Evolutionary conservation across 2,113 vertebrate genomes (phyloP), one percentile per base, ranked within the genome.

Genomic region (Albula goreensis): DNA sequence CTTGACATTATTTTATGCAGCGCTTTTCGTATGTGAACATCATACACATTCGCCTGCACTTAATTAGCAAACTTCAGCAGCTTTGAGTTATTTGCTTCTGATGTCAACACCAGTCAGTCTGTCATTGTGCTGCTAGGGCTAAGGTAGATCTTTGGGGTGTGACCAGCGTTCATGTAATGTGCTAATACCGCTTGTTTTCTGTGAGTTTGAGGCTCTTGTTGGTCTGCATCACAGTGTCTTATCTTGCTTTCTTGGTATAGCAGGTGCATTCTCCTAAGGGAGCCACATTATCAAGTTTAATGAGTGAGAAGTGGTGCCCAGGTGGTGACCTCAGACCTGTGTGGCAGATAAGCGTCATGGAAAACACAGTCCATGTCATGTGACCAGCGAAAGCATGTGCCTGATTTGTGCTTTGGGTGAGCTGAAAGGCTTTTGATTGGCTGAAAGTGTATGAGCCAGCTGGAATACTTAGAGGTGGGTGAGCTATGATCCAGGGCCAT

Each of bases 41-140:
- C 70, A 74, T 74, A 9, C 2, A 25, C 70, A 9, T 74, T 10
- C 5, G 22, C n/a, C 22, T 19, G 19, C 70, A 74, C 70, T 74
- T 74, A 74, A 74, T 74, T 74, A 74, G 70, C 5, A n/a, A 13
- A 74, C 70, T 74, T 74, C 70, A 74, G 31, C 70, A 74, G 70
- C n/a, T 74, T 31, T 4, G n/a, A 4, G 9, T 74, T 25, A 31
- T 74, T 74, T 74, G 31, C 70, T 9, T 22, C n/a, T 10, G 31
- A 31, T 31, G 70, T 74, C 70, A 31, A 10, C 4, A 31, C 5
- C 70, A 8, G 3, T 74, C n/a, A 8, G 3, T 74, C n/a, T 74
- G 22, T 74, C n/a, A 10, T 31, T 31, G 5, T 31, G 70, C 70
- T 10, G 22, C 17, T 25, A 74, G 70, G n/a, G 22, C n/a, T 22